Conservation (phyloP, 92 coral and sea anemone genomes). For the Actinostola sp. region DNA sequence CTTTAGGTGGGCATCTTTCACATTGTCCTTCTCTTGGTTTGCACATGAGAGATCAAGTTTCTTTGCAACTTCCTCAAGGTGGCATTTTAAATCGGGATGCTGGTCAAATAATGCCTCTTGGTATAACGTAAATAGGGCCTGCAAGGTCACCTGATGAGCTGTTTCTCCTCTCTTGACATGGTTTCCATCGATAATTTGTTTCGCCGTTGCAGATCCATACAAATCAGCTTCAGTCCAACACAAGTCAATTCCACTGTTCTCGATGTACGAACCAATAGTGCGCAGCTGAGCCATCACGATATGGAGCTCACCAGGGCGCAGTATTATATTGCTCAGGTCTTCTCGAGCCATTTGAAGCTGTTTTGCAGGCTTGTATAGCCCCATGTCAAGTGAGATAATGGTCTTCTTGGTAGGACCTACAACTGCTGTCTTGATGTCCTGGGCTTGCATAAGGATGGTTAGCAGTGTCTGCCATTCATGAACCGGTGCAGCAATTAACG, state of each 20-base stretch:
- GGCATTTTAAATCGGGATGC: slow-evolving; percentile 6
- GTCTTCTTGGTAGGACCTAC: slow-evolving; percentile 28
- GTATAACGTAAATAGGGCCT: slow-evolving; percentile 39
- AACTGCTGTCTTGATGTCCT: slow-evolving; percentile 21
- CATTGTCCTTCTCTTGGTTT: not conserved
- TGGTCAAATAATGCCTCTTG: slow-evolving; percentile 30
- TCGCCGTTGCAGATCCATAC: slow-evolving; percentile 46
- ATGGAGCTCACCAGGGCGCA: slow-evolving; percentile 36
- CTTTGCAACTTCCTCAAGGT: slow-evolving; percentile 14
- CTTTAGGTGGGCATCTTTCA: slow-evolving; percentile 2
- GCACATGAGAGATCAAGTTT: slow-evolving; percentile 15
- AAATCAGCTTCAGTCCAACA: slow-evolving; percentile 32
- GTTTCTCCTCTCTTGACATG: slow-evolving; percentile 51
- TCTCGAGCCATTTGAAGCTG: slow-evolving; percentile 36
- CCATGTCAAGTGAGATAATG: slow-evolving; percentile 38
- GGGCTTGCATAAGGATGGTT: slow-evolving; percentile 38
- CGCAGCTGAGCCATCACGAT: slow-evolving; percentile 31
- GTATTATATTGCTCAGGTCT: slow-evolving; percentile 20
- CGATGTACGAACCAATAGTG: slow-evolving; percentile 27
- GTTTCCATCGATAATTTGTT: slow-evolving; percentile 48
- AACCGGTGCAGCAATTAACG: slow-evolving; percentile 34
- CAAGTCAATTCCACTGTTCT: slow-evolving; percentile 40
- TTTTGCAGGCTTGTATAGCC: slow-evolving; percentile 29
- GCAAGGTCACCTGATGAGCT: slow-evolving; percentile 37
- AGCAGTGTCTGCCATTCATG: slow-evolving; percentile 46